Conservation (phyloP, 2,888 invertebrate genomes). For the Drosophila putrida region DNA sequence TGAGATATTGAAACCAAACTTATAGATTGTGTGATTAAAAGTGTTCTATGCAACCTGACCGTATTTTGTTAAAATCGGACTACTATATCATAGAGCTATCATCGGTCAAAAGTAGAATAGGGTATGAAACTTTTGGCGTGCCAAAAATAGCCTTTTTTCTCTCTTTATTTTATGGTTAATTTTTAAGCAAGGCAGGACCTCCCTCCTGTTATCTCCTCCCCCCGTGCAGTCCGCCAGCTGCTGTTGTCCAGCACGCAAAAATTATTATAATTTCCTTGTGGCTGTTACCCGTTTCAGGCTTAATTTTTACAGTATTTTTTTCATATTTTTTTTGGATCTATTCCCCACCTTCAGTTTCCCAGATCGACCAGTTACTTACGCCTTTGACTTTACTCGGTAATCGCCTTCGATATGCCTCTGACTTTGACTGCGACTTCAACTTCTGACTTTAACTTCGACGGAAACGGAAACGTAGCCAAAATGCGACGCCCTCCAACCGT, state of each 20-base stretch:
- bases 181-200: constrained; percentile 48
- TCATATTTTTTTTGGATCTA: constrained; percentile 5
- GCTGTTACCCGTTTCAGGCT: constrained; percentile 42
- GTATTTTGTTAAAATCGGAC: no score
- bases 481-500: constrained; percentile 73
- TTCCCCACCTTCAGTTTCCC: neutral
- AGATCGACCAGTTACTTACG: constrained; percentile 36
- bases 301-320: constrained; percentile 41
- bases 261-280: constrained; percentile 72
- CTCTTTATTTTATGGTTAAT: constrained; percentile 30
- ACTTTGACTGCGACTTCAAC: constrained; percentile 23
- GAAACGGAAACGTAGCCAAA: constrained; percentile 78
- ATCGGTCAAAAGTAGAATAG: no score
- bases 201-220: constrained; percentile 2
- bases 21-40: no score
- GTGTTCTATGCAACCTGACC: no score
- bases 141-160: neutral
- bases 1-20: no score
- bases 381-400: constrained; percentile 60
- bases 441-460: constrained; percentile 58
- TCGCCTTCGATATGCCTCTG: constrained; percentile 68
- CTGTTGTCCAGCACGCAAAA: constrained; percentile 69
- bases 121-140: no score
- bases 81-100: no score
- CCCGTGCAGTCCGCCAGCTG: constrained; percentile 39